Evolutionary conservation across 2,888 invertebrate species (phyloP).

Genomic region (Heliconius erato): DNA sequence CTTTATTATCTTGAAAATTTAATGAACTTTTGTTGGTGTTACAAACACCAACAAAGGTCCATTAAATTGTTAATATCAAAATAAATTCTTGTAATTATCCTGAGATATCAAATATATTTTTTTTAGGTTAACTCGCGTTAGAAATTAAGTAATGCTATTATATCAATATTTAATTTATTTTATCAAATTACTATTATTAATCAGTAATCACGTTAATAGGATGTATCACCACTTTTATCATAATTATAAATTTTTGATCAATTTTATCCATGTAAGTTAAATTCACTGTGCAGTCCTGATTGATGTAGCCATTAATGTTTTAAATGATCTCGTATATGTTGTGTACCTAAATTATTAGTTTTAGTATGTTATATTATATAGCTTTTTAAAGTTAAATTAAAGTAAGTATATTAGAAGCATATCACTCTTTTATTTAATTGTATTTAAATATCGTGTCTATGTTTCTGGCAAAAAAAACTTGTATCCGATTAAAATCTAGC

Average conservation of each 20-base stretch:
- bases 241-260: background rate
- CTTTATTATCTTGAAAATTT: too few species aligned
- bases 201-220: background rate
- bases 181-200: background rate
- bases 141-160: background rate
- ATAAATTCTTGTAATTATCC: background rate
- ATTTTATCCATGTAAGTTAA: background rate
- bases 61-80: too few species aligned
- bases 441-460: background rate
- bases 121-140: background rate
- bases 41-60: too few species aligned
- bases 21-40: too few species aligned
- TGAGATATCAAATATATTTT: background rate
- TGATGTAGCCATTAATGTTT: background rate
- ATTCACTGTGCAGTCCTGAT: background rate
- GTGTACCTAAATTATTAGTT: background rate
- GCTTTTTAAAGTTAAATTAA: background rate
- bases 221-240: background rate
- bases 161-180: too few species aligned
- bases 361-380: background rate
- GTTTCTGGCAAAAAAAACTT: too few species aligned
- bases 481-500: too few species aligned
- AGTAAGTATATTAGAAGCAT: background rate
- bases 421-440: background rate
- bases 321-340: background rate